Conservation (phyloP, 2,888 invertebrate genomes). For the Cosmia trapezina region DNA sequence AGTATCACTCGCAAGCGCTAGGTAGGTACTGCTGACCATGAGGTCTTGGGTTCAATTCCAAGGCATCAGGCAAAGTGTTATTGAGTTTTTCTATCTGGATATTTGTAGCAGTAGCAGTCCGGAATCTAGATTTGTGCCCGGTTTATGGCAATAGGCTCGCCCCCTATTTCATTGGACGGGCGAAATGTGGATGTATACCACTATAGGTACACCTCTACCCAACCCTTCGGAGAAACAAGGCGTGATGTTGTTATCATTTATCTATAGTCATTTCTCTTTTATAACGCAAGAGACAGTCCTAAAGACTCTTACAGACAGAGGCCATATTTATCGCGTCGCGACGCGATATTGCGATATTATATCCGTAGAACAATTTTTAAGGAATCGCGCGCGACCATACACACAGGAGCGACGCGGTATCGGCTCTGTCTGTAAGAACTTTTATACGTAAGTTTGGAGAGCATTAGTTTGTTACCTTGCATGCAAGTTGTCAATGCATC, state of each 20-base stretch:
- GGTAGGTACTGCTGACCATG: background rate
- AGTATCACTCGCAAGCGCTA: no score
- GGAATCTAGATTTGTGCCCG: background rate
- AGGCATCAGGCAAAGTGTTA: background rate
- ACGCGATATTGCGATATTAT: no score
- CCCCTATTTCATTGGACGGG: background rate
- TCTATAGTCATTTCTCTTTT: background rate
- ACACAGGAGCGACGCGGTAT: no score
- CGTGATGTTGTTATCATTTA: background rate
- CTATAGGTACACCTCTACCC: background rate
- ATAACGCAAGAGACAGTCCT: background rate
- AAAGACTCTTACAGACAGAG: no score
- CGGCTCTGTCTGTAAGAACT: no score
- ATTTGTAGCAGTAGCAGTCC: background rate
- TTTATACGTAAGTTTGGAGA: no score
- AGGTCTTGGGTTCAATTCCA: background rate
- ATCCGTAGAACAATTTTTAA: no score
- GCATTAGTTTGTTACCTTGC: background rate
- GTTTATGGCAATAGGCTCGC: background rate
- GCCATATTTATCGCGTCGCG: no score
- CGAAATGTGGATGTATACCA: background rate
- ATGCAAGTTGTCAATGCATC: background rate
- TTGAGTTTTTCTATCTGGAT: background rate
- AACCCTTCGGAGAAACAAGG: background rate
- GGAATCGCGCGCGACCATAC: no score